These are phyloP conservation scores for Galbula dea DNA, from an alignment of 2,113 vertebrate genomes.

Conservation along the genomic window DNA sequence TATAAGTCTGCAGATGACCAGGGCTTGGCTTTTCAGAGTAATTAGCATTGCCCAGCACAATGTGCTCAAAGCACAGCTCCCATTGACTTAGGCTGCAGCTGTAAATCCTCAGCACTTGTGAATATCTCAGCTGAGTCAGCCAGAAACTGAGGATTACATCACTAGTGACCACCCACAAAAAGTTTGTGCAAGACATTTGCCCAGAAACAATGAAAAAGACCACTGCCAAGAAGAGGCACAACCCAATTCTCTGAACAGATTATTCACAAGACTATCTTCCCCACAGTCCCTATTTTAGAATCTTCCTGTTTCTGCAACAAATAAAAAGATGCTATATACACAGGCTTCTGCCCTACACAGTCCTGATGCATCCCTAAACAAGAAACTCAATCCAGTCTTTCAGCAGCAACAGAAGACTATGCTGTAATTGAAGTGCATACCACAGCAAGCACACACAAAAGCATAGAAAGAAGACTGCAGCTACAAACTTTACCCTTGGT, in stretches of 20 bases:
- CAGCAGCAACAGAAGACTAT: not conserved
- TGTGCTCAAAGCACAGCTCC: not conserved
- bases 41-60: not conserved
- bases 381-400: not conserved
- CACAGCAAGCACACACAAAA: not conserved
- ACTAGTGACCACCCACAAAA: slow-evolving; percentile 34
- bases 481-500: not conserved
- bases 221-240: not conserved
- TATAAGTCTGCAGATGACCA: not conserved
- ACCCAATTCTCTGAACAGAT: not conserved
- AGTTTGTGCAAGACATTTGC: not conserved
- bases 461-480: not conserved
- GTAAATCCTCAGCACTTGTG: slow-evolving; percentile 2
- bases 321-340: not conserved
- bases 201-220: slow-evolving; percentile 2
- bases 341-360: not conserved
- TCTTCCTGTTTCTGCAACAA: not conserved
- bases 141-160: not conserved
- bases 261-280: not conserved
- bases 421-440: not conserved
- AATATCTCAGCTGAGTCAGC: slow-evolving; percentile 15
- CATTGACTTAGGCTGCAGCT: slow-evolving; percentile 37
- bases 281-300: not conserved
- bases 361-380: not conserved
- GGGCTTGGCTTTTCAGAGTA: not conserved